These are phyloP conservation scores for Poeciliopsis turrubarensis DNA, from an alignment of 2,113 vertebrate species.

Conservation along the genomic window DNA sequence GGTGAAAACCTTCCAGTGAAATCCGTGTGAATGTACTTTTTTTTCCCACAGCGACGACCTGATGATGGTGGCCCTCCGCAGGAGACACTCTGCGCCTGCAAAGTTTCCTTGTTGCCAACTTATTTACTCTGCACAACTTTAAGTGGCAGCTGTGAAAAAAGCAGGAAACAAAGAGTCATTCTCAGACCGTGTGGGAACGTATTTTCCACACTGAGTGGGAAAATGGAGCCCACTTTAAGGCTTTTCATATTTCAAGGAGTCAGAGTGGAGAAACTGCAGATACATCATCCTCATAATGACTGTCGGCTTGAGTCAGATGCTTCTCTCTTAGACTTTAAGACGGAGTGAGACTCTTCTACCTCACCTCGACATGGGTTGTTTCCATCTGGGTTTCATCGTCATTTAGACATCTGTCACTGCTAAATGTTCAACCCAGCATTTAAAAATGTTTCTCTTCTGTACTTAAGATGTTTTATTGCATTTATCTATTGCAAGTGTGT, in stretches of 20 bases:
- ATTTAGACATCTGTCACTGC: neutral
- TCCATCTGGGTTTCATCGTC: neutral
- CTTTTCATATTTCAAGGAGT: slow-evolving; percentile 41
- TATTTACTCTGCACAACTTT: slow-evolving; percentile 78
- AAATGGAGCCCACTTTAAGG: slow-evolving; percentile 30
- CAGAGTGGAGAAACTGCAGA: slow-evolving; percentile 54
- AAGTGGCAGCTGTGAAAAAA: slow-evolving; percentile 72
- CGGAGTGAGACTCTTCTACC: neutral
- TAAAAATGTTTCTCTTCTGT: neutral
- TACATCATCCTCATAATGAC: neutral
- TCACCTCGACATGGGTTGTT: neutral
- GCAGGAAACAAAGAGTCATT: slow-evolving; percentile 76
- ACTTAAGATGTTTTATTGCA: neutral
- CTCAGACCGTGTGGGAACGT: slow-evolving; percentile 68
- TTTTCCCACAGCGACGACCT: slow-evolving; percentile 70
- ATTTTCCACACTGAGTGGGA: slow-evolving; percentile 48
- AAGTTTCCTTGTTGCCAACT: slow-evolving; percentile 70
- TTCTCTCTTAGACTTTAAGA: neutral
- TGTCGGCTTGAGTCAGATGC: neutral
- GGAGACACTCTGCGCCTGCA: slow-evolving; percentile 67
- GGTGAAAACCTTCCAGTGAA: slow-evolving; percentile 81
- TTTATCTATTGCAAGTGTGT: neutral
- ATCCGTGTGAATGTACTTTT: slow-evolving; percentile 79
- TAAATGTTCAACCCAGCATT: neutral
- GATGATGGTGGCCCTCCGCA: slow-evolving; percentile 67